Conservation (phyloP, 2,797 vertebrate genomes). For the Dendrocincla fuliginosa region DNA sequence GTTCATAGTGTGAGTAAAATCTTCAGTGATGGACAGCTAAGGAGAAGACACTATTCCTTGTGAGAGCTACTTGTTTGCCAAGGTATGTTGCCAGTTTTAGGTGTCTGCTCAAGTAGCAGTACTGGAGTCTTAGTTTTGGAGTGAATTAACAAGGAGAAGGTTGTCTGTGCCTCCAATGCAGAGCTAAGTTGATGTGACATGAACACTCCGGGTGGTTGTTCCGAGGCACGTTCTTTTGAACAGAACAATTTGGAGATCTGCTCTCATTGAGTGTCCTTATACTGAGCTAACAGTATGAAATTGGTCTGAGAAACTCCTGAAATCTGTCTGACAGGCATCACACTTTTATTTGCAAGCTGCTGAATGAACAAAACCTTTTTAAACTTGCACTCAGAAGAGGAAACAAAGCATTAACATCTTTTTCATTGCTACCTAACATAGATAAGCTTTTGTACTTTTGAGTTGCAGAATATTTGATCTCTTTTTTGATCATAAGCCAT, state of each 20-base stretch:
- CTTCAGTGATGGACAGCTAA: neutral
- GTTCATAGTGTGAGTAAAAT: neutral
- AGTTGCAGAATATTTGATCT: neutral
- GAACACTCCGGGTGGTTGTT: neutral
- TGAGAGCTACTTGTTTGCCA: neutral
- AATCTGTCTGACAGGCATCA: neutral
- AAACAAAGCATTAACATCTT: neutral
- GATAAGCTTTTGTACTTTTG: neutral
- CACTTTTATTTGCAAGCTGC: neutral
- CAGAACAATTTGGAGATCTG: neutral
- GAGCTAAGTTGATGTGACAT: neutral
- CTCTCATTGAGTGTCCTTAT: neutral
- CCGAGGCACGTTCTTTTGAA: neutral
- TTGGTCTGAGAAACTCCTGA: neutral
- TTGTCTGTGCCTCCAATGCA: accelerated
- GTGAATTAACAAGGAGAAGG: neutral
- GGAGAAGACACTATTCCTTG: neutral
- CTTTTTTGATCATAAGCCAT: neutral
- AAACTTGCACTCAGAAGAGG: neutral
- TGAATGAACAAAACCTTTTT: neutral
- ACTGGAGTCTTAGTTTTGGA: neutral
- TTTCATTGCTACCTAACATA: neutral
- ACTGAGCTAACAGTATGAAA: neutral
- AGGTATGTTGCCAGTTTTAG: neutral
- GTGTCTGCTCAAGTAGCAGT: neutral